Evolutionary conservation across 2,797 vertebrate genomes (phyloP), one percentile per base, ranked within the genome.

Genomic region (Microhierax caerulescens): DNA sequence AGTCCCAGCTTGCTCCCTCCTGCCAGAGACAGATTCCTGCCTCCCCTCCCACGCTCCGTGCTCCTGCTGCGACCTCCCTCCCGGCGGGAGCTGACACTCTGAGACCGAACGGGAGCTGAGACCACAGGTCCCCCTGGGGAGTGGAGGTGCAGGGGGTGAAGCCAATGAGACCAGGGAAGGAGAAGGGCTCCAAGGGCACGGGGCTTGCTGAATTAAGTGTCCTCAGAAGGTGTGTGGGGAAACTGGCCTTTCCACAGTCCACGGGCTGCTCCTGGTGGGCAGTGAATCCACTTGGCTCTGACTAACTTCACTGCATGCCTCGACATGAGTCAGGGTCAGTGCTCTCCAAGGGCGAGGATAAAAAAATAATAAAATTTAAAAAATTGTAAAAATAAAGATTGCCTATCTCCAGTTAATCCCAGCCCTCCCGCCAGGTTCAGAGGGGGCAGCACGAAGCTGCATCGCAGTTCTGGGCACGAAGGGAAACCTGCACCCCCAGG

Each of bases 21-120:
- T 91, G 86, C 77, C 65, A 69, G 65, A 48, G 78, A 27, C 63
- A 68, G 2, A 7, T 13, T 70, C 70, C 75, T 85, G 86, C 84
- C 85, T 94, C n/a, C 34, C 63, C 64, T 75, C 37, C 94, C 80
- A 81, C 2, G 0, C 19, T 27, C 34, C 1, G 2, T 63, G 75
- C 83, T 91, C 90, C 85, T 48, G 69, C 10, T 1, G 0, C 1
- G 36, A 96, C 94, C 94, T 92, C 47, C n/a, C 57, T 74, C 32
- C 56, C 1, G 0, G 61, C 68, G n/a, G n/a, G n/a, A n/a, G n/a
- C n/a, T n/a, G n/a, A n/a, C 43, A 74, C 57, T 45, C 0, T 1
- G 10, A 8, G 50, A 60, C 13, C 61, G 39, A 23, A 17, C 2
- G 3, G 51, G 60, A 81, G 53, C 57, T 74, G 7, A 25, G 50